phyloP scores from a whole-genome alignment of 2,888 invertebrate species.

The Polydrusus cervinus region DNA sequence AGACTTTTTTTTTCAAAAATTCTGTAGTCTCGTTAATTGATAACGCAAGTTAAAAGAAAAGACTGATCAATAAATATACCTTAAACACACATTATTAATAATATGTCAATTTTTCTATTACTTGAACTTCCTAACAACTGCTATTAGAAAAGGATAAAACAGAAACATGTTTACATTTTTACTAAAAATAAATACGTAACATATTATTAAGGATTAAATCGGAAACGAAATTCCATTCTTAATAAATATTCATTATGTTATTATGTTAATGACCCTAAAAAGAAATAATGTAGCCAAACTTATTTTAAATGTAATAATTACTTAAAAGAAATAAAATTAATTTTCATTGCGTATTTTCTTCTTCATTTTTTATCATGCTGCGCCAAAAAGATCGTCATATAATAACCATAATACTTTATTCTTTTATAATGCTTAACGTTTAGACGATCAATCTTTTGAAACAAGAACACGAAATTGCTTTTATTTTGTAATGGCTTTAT shows the following conservation, averaged over 20 bases:
- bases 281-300: background rate
- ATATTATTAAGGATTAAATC: background rate
- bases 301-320: conserved; percentile 3
- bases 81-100: too few species aligned
- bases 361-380: conserved; percentile 11
- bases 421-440: conserved; percentile 33
- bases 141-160: background rate
- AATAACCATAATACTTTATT: conserved; percentile 31
- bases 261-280: background rate
- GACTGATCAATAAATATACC: too few species aligned
- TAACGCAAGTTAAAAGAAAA: too few species aligned
- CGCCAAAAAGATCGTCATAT: conserved; percentile 30
- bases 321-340: conserved; percentile 20
- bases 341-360: conserved; percentile 16
- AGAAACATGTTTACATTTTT: background rate
- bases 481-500: conserved; percentile 43
- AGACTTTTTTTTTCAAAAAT: too few species aligned
- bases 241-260: background rate
- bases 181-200: background rate
- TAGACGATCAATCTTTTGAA: conserved; percentile 47
- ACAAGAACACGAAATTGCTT: conserved; percentile 51
- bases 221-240: background rate
- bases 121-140: background rate
- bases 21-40: too few species aligned
- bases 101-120: too few species aligned